Percentiles rank a stretch among this genome's conserved stretches.
Conservation (phyloP, 2,888 invertebrate genomes). For the Caradrina kadenii region DNA sequence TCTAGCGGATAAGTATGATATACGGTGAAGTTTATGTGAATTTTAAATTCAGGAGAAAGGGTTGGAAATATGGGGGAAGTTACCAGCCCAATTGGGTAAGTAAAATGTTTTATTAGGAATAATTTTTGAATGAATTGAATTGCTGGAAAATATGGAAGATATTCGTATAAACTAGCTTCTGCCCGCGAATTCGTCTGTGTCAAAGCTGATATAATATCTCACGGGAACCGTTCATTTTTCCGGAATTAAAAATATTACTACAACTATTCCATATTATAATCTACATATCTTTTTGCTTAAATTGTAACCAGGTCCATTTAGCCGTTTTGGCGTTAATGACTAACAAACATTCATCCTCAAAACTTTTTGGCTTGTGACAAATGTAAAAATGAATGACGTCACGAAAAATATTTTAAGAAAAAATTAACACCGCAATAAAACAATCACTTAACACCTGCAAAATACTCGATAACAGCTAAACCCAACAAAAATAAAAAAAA, state of each 20-base stretch:
- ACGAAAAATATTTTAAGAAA: neutral
- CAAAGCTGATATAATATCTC: no score
- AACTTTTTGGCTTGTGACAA: no score
- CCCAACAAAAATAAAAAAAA: slow-evolving; percentile 25
- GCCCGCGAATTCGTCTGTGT: no score
- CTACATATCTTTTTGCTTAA: no score
- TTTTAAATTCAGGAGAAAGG: slow-evolving; percentile 62
- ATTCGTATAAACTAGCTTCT: no score
- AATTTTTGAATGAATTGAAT: neutral
- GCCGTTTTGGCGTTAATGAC: no score
- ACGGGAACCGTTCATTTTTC: no score
- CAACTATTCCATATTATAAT: no score
- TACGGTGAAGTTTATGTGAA: slow-evolving; percentile 67
- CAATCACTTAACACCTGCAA: slow-evolving; percentile 34
- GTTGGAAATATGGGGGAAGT: neutral
- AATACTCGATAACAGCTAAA: slow-evolving; percentile 28
- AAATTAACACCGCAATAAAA: slow-evolving; percentile 27
- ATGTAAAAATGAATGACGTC: neutral
- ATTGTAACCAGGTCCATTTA: no score
- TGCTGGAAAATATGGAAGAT: neutral
- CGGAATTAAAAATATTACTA: no score
- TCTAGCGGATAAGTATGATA: slow-evolving; percentile 72
- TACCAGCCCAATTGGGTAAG: neutral
- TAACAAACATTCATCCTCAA: no score
- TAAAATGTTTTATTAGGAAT: neutral